A percentile compares a stretch with the other conserved stretches of the same genome.
Evolutionary conservation across 2,797 vertebrate species (phyloP).

Genomic region (Telmatherina bonti): DNA sequence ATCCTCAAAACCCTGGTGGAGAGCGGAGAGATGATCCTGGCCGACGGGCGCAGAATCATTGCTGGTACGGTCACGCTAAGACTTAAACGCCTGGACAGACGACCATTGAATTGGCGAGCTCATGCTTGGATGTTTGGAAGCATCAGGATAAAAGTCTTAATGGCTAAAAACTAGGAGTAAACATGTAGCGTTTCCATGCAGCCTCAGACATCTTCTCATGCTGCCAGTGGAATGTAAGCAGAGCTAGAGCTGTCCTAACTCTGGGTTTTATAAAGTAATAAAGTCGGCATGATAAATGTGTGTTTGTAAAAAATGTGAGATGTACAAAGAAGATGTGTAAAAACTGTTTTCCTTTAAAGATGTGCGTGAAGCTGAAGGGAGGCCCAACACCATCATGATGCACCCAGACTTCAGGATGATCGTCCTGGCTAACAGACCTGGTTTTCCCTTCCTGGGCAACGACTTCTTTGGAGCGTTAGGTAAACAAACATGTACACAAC

Average conservation of each 20-base stretch:
- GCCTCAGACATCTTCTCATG: slow-evolving; percentile 20
- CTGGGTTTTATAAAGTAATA: slow-evolving; percentile 30
- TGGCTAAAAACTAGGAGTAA: slow-evolving; percentile 55
- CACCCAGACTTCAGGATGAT: slow-evolving; percentile 98
- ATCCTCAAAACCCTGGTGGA: slow-evolving; percentile 98
- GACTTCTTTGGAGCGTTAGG: slow-evolving; percentile 97
- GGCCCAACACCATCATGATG: slow-evolving; percentile 88
- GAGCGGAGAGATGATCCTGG: slow-evolving; percentile 97
- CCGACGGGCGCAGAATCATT: slow-evolving; percentile 93
- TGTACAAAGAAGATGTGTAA: background rate
- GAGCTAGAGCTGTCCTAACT: background rate
- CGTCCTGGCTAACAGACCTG: slow-evolving; percentile 95
- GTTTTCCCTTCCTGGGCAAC: slow-evolving; percentile 98
- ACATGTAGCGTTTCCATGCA: slow-evolving; percentile 22
- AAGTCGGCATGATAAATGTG: background rate
- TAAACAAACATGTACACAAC: slow-evolving; percentile 61
- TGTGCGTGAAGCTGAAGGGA: slow-evolving; percentile 76
- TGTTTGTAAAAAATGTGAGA: background rate
- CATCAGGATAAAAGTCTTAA: slow-evolving; percentile 61
- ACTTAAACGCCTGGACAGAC: slow-evolving; percentile 12
- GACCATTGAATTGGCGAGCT: slow-evolving; percentile 11
- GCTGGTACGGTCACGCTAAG: slow-evolving; percentile 79
- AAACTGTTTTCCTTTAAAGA: slow-evolving; percentile 79
- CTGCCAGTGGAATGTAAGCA: slow-evolving; percentile 53
- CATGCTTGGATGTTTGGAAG: slow-evolving; percentile 12